These are phyloP conservation scores for Calephelis virginiensis DNA, from an alignment of 1,140 invertebrate species.

Conservation along the genomic window DNA sequence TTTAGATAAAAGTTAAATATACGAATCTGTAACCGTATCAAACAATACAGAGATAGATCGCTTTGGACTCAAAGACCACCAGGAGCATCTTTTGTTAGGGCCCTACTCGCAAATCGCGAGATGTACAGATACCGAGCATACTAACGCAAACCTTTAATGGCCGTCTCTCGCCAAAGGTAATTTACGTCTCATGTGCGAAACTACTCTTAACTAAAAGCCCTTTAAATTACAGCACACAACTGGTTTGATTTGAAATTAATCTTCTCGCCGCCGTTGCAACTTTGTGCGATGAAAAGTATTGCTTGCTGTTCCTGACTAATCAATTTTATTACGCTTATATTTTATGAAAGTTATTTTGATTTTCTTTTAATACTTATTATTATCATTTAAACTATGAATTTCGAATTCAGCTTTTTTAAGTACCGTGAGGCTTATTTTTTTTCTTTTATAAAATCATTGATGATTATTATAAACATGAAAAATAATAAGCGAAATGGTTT, in stretches of 20 bases:
- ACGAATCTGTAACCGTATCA: slow-evolving; percentile 35
- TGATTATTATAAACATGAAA: too few species aligned
- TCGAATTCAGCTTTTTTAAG: too few species aligned
- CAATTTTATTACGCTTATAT: neutral
- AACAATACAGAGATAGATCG: slow-evolving; percentile 62
- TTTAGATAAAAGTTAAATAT: slow-evolving; percentile 17
- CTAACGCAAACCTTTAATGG: slow-evolving; percentile 65
- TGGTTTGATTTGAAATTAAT: slow-evolving; percentile 72
- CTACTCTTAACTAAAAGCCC: slow-evolving; percentile 74
- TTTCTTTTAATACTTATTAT: too few species aligned
- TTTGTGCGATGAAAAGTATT: slow-evolving; percentile 18
- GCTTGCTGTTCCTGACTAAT: neutral
- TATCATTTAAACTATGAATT: too few species aligned
- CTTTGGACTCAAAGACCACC: slow-evolving; percentile 61
- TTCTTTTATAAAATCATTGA: too few species aligned
- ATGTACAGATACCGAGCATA: slow-evolving; percentile 67
- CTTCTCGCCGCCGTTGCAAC: slow-evolving; percentile 38
- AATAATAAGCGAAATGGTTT: too few species aligned
- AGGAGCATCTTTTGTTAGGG: slow-evolving; percentile 70
- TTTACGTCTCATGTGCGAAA: slow-evolving; percentile 76
- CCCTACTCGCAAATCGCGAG: slow-evolving; percentile 68
- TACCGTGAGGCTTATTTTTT: too few species aligned
- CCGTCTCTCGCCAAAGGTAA: slow-evolving; percentile 60
- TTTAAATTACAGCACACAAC: slow-evolving; percentile 68
- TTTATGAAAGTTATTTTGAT: neutral